A percentile compares a stretch with the other conserved stretches of the same genome.
Conservation (phyloP, 1,140 invertebrate genomes). For the Bombus waltoni region DNA sequence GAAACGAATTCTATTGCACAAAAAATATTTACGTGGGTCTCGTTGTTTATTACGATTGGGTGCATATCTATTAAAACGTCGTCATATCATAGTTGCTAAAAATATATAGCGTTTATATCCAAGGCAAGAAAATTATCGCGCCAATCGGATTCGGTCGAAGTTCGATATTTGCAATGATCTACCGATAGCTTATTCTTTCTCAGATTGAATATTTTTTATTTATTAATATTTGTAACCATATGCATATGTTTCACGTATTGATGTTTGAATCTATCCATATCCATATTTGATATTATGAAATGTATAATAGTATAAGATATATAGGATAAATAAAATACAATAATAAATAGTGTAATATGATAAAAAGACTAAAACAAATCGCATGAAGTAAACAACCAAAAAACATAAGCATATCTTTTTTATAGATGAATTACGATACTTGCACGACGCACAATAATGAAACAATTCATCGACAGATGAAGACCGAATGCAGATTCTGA, state of each 20-base stretch:
- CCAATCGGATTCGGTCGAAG: neutral
- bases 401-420: neutral
- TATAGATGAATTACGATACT: neutral
- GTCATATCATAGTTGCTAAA: neutral
- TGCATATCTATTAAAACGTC: too few species aligned
- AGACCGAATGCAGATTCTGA: neutral
- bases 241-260: neutral
- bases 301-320: neutral
- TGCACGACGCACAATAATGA: conserved; percentile 1
- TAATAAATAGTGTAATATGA: neutral
- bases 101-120: neutral
- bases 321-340: neutral
- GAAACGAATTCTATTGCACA: too few species aligned
- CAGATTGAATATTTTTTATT: neutral
- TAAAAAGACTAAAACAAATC: neutral
- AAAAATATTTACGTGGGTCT: too few species aligned
- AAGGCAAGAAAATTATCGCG: neutral
- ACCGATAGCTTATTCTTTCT: neutral
- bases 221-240: neutral
- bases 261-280: neutral
- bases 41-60: too few species aligned
- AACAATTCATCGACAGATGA: conserved; percentile 2
- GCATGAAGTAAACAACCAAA: neutral
- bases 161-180: neutral
- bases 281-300: neutral